These are phyloP conservation scores for Brachionus koreanus DNA, from an alignment of 1,140 invertebrate species.

Conservation along the genomic window DNA sequence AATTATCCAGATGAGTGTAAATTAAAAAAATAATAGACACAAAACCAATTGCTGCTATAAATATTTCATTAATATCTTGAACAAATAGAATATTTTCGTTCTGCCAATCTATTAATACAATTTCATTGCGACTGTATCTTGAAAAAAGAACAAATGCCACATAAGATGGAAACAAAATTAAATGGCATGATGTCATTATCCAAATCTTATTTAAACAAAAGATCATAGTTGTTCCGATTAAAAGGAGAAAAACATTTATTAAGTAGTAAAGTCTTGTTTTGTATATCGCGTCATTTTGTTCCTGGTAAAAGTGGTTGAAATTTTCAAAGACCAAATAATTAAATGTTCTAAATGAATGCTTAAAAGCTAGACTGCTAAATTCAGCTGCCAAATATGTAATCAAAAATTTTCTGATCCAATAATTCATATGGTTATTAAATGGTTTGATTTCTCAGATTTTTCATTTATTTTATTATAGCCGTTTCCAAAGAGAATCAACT, in stretches of 20 bases:
- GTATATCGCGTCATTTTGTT: neutral
- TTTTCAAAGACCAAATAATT: neutral
- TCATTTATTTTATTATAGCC: neutral
- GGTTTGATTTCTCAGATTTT: neutral
- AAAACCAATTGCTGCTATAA: neutral
- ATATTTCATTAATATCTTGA: constrained; percentile 2
- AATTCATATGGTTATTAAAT: neutral
- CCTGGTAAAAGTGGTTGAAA: neutral
- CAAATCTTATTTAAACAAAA: neutral
- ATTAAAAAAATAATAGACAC: neutral
- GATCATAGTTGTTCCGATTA: neutral
- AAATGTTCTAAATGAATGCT: constrained; percentile 12
- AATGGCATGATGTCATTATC: neutral
- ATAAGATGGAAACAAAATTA: neutral
- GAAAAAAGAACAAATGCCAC: neutral
- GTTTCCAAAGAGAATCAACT: too few relatives aligned
- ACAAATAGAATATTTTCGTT: neutral
- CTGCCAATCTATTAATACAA: neutral
- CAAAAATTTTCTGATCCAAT: neutral
- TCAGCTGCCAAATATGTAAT: neutral
- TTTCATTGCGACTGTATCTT: neutral
- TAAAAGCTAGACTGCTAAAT: neutral
- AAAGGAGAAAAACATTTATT: neutral
- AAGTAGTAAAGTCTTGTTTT: neutral
- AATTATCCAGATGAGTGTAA: neutral